These are phyloP conservation scores for Alces alces DNA, from an alignment of 2,113 vertebrate species.

Conservation along the genomic window DNA sequence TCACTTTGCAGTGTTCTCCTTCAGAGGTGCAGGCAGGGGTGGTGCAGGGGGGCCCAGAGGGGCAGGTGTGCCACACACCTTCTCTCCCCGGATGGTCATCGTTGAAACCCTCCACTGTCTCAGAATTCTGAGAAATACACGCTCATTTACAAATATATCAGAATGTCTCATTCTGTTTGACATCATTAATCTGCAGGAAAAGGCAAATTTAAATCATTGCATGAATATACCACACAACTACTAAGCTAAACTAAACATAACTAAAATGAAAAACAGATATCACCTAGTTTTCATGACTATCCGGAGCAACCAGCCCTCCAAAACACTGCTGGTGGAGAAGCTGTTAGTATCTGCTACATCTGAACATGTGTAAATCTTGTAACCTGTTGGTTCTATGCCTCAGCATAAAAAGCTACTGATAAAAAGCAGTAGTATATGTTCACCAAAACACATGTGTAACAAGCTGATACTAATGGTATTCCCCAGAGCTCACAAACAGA, in stretches of 20 bases:
- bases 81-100: not conserved
- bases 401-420: not conserved
- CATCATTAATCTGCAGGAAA: not conserved
- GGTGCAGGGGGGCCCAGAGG: accelerated
- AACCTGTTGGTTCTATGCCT: not conserved
- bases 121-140: not conserved
- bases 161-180: not conserved
- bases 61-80: not conserved
- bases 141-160: not conserved
- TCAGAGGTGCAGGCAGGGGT: not conserved
- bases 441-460: not conserved
- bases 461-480: not conserved
- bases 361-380: not conserved
- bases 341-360: not conserved
- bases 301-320: no score
- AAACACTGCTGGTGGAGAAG: not conserved
- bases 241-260: not conserved
- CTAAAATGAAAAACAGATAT: not conserved
- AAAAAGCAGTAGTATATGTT: not conserved
- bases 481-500: not conserved
- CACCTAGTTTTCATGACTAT: not conserved
- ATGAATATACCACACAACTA: not conserved
- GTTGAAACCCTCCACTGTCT: not conserved
- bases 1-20: not conserved
- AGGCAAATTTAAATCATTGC: not conserved